Evolutionary conservation across 2,888 invertebrate species (phyloP), one percentile per base, ranked within the genome.

Genomic region (Hemistola chrysoprasaria): DNA sequence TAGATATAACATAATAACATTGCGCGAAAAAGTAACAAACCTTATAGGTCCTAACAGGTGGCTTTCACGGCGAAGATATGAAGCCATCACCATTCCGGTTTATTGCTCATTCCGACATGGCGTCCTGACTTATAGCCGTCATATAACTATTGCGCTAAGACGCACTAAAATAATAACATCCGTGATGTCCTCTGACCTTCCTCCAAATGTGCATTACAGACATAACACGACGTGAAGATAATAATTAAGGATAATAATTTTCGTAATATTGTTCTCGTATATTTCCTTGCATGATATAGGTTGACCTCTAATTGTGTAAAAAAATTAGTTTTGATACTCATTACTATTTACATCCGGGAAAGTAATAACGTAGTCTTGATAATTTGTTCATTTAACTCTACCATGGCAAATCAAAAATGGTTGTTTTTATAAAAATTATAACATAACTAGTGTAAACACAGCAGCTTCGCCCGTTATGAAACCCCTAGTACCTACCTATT

Each of bases 21-120:
- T 22, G 16, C 16, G 23, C n/a, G 35, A 9, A 25, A 22, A 36
- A 23, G 27, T 25, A 34, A 32, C 27, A 24, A 28, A 33, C 37
- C 29, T 31, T 39, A 35, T 39, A 35, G 34, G 31, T 53, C 47
- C 48, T 55, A 62, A 64, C 65, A 68, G 68, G 70, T 69, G 65
- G 65, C 57, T 54, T 45, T 37, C 40, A 47, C 47, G 40, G 47
- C 47, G 58, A 50, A n/a, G n/a, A 57, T 53, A 59, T 62, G 51
- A 58, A 61, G 54, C 36, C 49, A 47, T 54, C 41, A 48, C 55
- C 54, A 55, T 62, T 62, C 43, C 46, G 40, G 40, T 70, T 71
- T 67, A 71, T 65, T 50, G 59, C 58, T 64, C 60, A 59, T 65
- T 64, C 57, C 56, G 56, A 50, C 53, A 52, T 54, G 56, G 58